A percentile compares a stretch with the other conserved stretches of the same genome.
phyloP scores from a whole-genome alignment of 2,113 vertebrate genomes.

The Bubo blakistoni region DNA sequence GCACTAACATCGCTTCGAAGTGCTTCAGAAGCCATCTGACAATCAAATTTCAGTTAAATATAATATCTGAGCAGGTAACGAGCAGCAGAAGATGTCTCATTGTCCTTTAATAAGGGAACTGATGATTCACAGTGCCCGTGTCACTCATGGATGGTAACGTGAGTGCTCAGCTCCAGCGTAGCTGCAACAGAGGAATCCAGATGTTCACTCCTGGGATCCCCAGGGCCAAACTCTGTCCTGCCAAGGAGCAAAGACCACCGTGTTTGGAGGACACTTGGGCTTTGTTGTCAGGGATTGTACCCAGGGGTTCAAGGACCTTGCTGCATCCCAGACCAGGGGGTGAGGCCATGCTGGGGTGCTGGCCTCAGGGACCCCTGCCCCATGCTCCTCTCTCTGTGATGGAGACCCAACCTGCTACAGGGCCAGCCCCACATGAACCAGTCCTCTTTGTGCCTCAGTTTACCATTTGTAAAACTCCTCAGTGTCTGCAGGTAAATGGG shows the following conservation, averaged over 20 bases:
- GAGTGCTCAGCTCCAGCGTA: fast-evolving
- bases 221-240: neutral
- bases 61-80: neutral
- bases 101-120: neutral
- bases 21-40: neutral
- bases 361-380: neutral
- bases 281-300: neutral
- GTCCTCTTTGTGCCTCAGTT: neutral
- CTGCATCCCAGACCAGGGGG: neutral
- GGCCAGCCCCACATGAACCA: neutral
- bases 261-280: neutral
- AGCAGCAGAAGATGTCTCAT: neutral
- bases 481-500: neutral
- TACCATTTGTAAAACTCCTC: neutral
- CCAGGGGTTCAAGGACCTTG: neutral
- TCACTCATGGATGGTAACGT: neutral
- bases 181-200: neutral
- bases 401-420: neutral
- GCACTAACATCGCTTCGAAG: neutral
- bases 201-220: neutral
- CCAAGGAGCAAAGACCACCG: fast-evolving
- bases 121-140: neutral
- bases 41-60: neutral
- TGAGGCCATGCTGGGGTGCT: neutral
- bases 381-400: neutral